phyloP scores from a whole-genome alignment of 2,797 vertebrate genomes.

The Neopelma chrysocephalum region DNA sequence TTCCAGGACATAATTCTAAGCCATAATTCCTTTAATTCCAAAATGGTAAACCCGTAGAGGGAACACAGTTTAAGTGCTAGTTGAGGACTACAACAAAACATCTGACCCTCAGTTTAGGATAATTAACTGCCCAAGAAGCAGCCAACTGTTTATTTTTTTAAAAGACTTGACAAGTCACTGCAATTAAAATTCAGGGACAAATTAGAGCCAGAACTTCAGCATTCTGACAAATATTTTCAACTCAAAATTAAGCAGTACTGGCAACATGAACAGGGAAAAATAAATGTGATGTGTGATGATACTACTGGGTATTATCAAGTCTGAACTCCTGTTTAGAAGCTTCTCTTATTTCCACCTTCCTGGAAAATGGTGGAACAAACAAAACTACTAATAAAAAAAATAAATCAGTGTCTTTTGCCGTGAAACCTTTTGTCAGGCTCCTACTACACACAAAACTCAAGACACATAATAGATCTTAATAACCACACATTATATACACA shows the following conservation, averaged over 20 bases:
- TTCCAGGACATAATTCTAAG: background rate
- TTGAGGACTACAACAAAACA: background rate
- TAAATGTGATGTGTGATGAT: background rate
- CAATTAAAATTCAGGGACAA: background rate
- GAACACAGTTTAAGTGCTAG: background rate
- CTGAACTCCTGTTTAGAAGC: background rate
- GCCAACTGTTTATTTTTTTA: background rate
- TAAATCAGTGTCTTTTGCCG: background rate
- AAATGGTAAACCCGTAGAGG: background rate
- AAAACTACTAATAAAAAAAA: background rate
- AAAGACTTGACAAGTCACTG: background rate
- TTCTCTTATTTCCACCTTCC: background rate
- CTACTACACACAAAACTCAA: background rate
- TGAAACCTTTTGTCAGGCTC: background rate
- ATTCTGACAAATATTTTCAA: slow-evolving; percentile 24
- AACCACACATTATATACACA: rapidly evolving
- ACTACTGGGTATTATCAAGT: background rate
- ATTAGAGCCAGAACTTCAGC: background rate
- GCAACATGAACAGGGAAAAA: slow-evolving; percentile 32
- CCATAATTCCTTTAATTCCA: background rate
- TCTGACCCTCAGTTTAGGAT: background rate
- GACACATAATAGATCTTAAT: background rate
- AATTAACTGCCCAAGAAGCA: background rate
- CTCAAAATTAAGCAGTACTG: slow-evolving; percentile 57
- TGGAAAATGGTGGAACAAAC: background rate